Base-by-base conservation (phyloP, 2,888 invertebrate genomes). In the Rhagonycha fulva region DNA sequence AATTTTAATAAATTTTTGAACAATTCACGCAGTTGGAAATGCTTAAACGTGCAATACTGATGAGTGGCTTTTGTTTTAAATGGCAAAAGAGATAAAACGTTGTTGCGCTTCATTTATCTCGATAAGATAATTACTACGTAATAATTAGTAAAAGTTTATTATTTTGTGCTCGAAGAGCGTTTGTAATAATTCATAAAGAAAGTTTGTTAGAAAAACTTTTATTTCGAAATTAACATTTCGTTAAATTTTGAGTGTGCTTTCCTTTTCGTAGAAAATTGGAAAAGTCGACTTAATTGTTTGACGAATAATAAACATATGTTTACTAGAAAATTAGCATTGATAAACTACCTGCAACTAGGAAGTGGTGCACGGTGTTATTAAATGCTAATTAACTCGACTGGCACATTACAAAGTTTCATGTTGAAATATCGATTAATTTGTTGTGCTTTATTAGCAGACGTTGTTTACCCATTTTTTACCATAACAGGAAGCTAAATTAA, bases 281-380 rank as follows among this genome's bases (percentile, higher is more conserved):
- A 32, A n/a, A 32, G 12, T 12, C 32, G 12, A 32, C 12, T 32
- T 9, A n/a, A 2, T 47, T n/a, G n/a, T 47, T 47, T 47, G 47
- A 47, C n/a, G 47, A 47, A 47, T 47, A 47, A 14, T 14, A 70
- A 62, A 70, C 70, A 70, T 11, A 28, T 70, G 70, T 70, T 66
- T 28, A 62, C 24, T 11, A 24, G n/a, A 62, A 24, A 70, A 62
- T 70, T 70, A 62, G 24, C 70, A 70, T 70, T 70, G 62, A 70
- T 70, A 62, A 70, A 70, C 70, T 62, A 62, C 47, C 61, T 30
- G 70, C 60, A 23, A 70, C 24, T n/a, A 62, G 70, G 62, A 70
- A 70, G 70, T 70, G 70, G 61, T 47, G 70, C 61, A 70, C 62
- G 14, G 70, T 32, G 70, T 70, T 70, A 70, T 60, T 70, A 70